Evolutionary conservation across 2,888 invertebrate genomes (phyloP).

Genomic region (Encarsia formosa): DNA sequence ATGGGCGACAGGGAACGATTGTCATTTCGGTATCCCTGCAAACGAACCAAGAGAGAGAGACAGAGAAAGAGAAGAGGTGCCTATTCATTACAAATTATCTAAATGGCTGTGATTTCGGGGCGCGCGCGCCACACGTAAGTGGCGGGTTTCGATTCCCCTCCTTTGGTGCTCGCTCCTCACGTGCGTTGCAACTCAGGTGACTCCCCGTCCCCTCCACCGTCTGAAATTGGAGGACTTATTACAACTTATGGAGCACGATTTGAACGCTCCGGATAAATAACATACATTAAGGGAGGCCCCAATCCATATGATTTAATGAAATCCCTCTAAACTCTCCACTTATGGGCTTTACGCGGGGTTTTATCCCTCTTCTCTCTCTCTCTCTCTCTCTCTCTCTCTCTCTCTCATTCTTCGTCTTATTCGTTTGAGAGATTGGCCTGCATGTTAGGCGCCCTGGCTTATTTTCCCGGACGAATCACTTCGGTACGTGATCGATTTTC

Average conservation of each 20-base stretch:
- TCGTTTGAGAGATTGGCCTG: too few relatives aligned
- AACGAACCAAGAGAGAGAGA: background rate
- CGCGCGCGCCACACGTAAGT: constrained; percentile 47
- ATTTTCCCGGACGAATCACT: too few relatives aligned
- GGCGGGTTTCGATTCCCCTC: constrained; percentile 44
- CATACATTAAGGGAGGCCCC: constrained; percentile 52
- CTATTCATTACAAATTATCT: constrained; percentile 61
- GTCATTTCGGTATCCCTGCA: constrained; percentile 20
- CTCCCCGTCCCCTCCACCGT: constrained; percentile 46
- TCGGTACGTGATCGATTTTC: too few relatives aligned
- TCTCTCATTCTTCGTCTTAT: too few relatives aligned
- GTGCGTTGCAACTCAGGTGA: constrained; percentile 47
- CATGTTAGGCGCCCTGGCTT: too few relatives aligned
- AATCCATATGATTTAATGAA: constrained; percentile 54
- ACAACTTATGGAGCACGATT: constrained; percentile 53
- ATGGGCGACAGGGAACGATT: constrained; percentile 25
- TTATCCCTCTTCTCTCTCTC: constrained; percentile 37
- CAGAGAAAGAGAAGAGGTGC: constrained; percentile 35
- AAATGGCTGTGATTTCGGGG: constrained; percentile 58
- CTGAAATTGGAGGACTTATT: constrained; percentile 53
- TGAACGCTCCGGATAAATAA: constrained; percentile 50
- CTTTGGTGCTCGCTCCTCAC: constrained; percentile 36
- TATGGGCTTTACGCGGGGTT: too few relatives aligned
- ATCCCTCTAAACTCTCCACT: constrained; percentile 53
- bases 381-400: constrained; percentile 2